These are phyloP conservation scores for Octomys mimax DNA, from an alignment of 2,797 vertebrate genomes.

Conservation along the genomic window DNA sequence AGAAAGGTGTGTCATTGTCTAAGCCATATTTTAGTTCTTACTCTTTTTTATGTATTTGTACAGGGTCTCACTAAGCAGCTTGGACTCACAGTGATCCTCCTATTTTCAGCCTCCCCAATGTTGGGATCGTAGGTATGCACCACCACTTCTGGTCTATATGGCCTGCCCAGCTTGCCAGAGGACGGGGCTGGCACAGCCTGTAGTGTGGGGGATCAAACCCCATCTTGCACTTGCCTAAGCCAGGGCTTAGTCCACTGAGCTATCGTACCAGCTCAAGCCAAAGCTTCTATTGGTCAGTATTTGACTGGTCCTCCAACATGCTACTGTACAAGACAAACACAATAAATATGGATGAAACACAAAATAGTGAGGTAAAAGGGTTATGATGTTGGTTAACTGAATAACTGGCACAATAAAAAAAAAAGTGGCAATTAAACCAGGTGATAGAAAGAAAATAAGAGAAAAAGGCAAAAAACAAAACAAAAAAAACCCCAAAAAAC, in stretches of 20 bases:
- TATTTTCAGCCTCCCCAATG: too few relatives aligned
- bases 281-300: neutral
- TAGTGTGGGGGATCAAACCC: too few relatives aligned
- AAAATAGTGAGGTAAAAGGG: slow-evolving; percentile 3
- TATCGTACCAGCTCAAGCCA: neutral
- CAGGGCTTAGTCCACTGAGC: too few relatives aligned
- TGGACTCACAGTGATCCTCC: too few relatives aligned
- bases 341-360: neutral
- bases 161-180: too few relatives aligned
- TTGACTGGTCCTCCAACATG: neutral
- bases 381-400: neutral
- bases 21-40: slow-evolving; percentile 22
- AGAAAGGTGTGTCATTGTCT: neutral
- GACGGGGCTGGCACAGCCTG: too few relatives aligned
- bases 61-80: too few relatives aligned
- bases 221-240: too few relatives aligned
- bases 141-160: too few relatives aligned
- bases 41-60: too few relatives aligned
- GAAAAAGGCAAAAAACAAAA: neutral
- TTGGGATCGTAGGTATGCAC: too few relatives aligned
- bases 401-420: neutral
- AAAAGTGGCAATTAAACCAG: neutral
- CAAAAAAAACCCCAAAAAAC: too few relatives aligned
- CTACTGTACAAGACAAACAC: neutral
- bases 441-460: neutral